Base-by-base conservation (phyloP, 1,140 invertebrate species). In the Heliconius hermathena region DNA sequence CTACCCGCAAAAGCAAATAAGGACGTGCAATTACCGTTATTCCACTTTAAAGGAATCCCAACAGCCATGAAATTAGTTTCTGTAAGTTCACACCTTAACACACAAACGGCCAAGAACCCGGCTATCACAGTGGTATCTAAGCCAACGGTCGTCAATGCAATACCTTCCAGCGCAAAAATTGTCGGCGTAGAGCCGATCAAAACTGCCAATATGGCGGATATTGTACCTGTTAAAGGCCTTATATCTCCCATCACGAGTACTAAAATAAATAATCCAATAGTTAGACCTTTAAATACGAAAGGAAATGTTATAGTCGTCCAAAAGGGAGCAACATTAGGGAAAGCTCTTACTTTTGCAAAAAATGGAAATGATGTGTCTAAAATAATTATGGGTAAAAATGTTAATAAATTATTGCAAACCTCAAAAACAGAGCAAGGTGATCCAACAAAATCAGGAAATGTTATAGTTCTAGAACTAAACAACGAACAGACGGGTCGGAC, bases 381-480 rank as follows among this genome's bases (percentile, higher is more conserved):
- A 89, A 93, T 94, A 79, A 93, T 95, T 54, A 95, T 95, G 94
- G 91, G 92, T 13, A 94, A 94, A 82, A 95, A 95, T 82, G 89
- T 94, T 18, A 94, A 91, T 78, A 90, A 94, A 83, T 81, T 94
- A 8, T 76, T 95, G 54, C 93, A 94, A 88, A 91, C 92, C 6
- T 86, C 90, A 3, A 94, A 94, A 82, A 82, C 91, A 8, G 92
- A 94, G n/a, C 91, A 91, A 82, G 81, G 77, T 0, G 91, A 93
- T 13, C 77, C 84, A 20, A 84, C 85, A 41, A 92, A 94, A 84
- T 83, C 91, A 0, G 90, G 91, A 8, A 94, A 94, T 76, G 92
- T 94, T 13, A 95, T 95, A 16, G 91, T 95, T 49, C 83, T 95
- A 72, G 94, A 95, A 78, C 80, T 95, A n/a, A 94, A 93, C 73